Percentiles rank a stretch among this genome's conserved stretches.
Conservation (phyloP, 2,888 invertebrate genomes). For the Synanthedon tipuliformis region DNA sequence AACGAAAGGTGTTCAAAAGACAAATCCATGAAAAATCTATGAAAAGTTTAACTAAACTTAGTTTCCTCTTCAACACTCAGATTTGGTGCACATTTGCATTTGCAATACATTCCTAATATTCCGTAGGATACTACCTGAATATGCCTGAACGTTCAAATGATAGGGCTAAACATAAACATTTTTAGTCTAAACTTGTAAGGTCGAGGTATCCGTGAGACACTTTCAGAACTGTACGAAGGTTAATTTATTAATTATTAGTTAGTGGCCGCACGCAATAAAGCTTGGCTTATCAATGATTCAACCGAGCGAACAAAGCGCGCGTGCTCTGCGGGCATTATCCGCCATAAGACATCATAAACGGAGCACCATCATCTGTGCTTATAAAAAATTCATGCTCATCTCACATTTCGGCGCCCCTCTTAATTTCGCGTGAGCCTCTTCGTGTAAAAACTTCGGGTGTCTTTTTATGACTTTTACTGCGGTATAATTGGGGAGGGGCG, state of each 20-base stretch:
- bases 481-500: conserved; percentile 71
- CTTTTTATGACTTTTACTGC: conserved; percentile 72
- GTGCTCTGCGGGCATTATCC: conserved; percentile 62
- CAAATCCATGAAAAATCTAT: no score
- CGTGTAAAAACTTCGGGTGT: conserved; percentile 71
- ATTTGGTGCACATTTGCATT: no score
- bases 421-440: conserved; percentile 68
- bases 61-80: no score
- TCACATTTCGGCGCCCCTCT: conserved; percentile 71
- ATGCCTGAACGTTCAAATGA: no score
- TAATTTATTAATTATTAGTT: conserved; percentile 59
- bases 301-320: conserved; percentile 52
- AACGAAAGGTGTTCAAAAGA: no score
- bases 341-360: conserved; percentile 69
- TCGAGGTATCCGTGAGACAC: no score
- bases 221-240: conserved; percentile 10
- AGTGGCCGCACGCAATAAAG: conserved; percentile 55
- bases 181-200: no score
- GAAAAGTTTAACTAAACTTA: no score
- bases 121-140: no score
- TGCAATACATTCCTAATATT: no score
- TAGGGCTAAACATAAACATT: no score
- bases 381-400: conserved; percentile 71
- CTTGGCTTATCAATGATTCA: conserved; percentile 62
- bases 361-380: conserved; percentile 67